A percentile compares a stretch with the other conserved stretches of the same genome.
These are phyloP conservation scores for Lacerta viridis DNA, from an alignment of 2,797 vertebrate genomes.

Conservation along the genomic window DNA sequence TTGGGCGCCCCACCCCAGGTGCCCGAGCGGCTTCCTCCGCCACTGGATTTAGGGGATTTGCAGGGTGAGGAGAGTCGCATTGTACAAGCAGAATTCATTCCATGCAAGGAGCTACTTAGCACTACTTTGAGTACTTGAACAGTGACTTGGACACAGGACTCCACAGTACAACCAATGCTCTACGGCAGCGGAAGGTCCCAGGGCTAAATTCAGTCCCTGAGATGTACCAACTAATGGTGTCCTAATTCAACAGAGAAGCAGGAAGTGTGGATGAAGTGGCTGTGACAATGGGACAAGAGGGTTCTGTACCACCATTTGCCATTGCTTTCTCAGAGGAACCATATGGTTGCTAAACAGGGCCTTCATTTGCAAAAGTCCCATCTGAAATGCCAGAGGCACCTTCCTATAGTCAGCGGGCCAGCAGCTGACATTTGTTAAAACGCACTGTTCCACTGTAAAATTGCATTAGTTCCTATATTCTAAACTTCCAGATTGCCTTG, in stretches of 20 bases:
- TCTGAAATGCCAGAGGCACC: neutral
- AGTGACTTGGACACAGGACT: neutral
- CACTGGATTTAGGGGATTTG: too few species aligned
- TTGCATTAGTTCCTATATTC: neutral
- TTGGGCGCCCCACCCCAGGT: accelerated
- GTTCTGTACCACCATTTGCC: neutral
- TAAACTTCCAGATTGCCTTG: neutral
- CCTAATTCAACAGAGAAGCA: neutral
- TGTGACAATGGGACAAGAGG: neutral
- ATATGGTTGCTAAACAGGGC: neutral
- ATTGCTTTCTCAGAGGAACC: neutral
- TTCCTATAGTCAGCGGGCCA: too few species aligned
- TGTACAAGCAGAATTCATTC: too few species aligned
- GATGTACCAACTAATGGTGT: neutral
- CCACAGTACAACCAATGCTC: neutral
- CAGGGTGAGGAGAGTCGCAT: too few species aligned
- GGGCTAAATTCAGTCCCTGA: neutral
- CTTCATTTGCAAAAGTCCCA: neutral
- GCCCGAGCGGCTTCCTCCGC: too few species aligned
- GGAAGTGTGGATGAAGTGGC: neutral
- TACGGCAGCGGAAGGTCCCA: neutral
- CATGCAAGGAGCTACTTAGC: too few species aligned
- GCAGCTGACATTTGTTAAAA: neutral
- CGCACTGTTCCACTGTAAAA: neutral
- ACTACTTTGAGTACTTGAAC: too few species aligned